Evolutionary conservation across 2,113 vertebrate species (phyloP).

Genomic region (Nerophis ophidion): DNA sequence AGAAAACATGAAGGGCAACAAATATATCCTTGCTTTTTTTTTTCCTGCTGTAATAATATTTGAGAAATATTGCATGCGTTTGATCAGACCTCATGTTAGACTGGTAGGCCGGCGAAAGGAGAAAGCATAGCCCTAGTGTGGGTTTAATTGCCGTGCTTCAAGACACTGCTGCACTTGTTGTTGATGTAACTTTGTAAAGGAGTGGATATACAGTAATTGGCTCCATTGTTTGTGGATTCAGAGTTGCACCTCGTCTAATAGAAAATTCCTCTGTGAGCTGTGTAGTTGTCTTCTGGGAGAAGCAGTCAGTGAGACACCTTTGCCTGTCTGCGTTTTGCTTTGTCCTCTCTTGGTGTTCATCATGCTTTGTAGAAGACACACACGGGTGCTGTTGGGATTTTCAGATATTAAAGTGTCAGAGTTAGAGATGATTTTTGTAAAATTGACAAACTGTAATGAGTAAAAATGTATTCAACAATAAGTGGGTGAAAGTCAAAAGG

Average conservation of each 20-base stretch:
- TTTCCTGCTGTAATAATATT: constrained; percentile 37
- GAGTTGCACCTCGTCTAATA: constrained; percentile 51
- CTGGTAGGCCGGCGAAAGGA: constrained; percentile 31
- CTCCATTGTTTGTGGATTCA: constrained; percentile 57
- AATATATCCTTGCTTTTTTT: constrained; percentile 24
- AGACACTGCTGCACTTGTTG: constrained; percentile 51
- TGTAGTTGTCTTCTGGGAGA: constrained; percentile 57
- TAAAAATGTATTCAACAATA: constrained; percentile 6
- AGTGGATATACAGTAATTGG: constrained; percentile 53
- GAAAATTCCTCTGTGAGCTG: constrained; percentile 57
- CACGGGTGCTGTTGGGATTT: constrained; percentile 12
- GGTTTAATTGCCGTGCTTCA: constrained; percentile 60
- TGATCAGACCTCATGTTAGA: constrained; percentile 42
- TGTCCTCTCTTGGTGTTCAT: constrained; percentile 41
- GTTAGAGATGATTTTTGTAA: constrained; percentile 3
- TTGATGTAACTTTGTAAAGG: constrained; percentile 50
- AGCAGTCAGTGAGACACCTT: constrained; percentile 57
- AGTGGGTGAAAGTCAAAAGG: constrained; percentile 1
- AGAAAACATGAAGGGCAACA: constrained; percentile 34
- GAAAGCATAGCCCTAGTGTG: constrained; percentile 48
- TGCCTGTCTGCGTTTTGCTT: constrained; percentile 36
- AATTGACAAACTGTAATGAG: constrained; percentile 15
- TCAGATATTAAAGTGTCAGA: background rate
- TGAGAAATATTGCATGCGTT: constrained; percentile 36
- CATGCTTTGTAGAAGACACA: constrained; percentile 23